These are phyloP conservation scores for Anguilla pacifica DNA, from an alignment of 2,797 vertebrate genomes.

Conservation along the genomic window DNA sequence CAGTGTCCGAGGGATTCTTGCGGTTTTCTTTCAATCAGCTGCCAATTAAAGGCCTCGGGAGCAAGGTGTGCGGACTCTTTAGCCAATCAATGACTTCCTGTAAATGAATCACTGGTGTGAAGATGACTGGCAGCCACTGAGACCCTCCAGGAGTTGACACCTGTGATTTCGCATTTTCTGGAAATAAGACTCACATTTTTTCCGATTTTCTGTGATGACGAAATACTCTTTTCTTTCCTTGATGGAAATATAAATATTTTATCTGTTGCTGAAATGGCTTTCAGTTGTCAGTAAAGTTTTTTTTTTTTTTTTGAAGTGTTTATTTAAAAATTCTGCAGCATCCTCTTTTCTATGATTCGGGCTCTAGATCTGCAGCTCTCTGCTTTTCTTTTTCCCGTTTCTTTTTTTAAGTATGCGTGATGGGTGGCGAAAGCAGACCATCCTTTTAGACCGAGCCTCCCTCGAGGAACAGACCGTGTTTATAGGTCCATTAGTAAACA, in stretches of 20 bases:
- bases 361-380: neutral
- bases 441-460: conserved; percentile 31
- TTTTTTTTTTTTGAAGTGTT: neutral
- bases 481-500: conserved; percentile 31
- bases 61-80: no score
- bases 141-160: no score
- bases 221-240: neutral
- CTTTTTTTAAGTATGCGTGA: conserved; percentile 23
- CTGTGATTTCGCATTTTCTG: neutral
- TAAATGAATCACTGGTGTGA: no score
- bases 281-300: neutral
- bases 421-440: conserved; percentile 31
- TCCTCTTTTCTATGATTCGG: conserved; percentile 24
- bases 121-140: no score
- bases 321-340: neutral
- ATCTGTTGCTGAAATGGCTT: neutral
- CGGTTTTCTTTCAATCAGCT: no score
- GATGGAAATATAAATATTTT: conserved; percentile 4
- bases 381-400: conserved; percentile 35
- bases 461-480: conserved; percentile 16
- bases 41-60: no score
- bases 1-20: no score
- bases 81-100: no score
- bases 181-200: neutral
- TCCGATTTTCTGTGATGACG: neutral